Percentiles rank a stretch among this genome's conserved stretches.
phyloP scores from a whole-genome alignment of 1,140 invertebrate genomes.

The Procambarus virginalis region DNA sequence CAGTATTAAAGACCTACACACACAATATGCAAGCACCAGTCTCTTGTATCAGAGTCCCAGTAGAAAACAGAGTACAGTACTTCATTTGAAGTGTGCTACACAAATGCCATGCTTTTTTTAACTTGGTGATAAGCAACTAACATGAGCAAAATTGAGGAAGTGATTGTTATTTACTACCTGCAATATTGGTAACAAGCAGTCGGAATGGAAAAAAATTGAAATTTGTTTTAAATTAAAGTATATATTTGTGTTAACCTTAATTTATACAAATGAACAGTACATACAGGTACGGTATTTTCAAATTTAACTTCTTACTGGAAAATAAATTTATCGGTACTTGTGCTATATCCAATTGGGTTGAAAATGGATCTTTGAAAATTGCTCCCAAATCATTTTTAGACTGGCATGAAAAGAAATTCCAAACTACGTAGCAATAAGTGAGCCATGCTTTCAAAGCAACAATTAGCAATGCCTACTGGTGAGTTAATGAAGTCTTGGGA shows the following conservation, averaged over 20 bases:
- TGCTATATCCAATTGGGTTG: too few species aligned
- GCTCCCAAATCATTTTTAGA: not conserved
- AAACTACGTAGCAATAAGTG: not conserved
- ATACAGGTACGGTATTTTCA: too few species aligned
- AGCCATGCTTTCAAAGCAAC: slow-evolving; percentile 47
- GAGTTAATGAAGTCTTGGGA: slow-evolving; percentile 59
- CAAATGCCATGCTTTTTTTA: not conserved
- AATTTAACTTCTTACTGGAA: too few species aligned
- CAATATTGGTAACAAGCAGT: not conserved
- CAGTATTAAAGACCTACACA: too few species aligned
- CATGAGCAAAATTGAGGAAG: too few species aligned
- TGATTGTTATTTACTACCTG: not conserved
- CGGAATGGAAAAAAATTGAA: not conserved
- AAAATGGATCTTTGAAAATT: not conserved
- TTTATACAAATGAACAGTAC: too few species aligned
- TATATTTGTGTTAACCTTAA: too few species aligned
- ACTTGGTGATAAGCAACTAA: not conserved
- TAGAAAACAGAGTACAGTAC: too few species aligned
- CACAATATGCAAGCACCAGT: too few species aligned
- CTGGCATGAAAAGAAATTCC: not conserved
- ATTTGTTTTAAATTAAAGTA: too few species aligned
- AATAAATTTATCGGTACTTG: too few species aligned
- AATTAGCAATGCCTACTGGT: slow-evolving; percentile 63
- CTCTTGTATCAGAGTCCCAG: too few species aligned
- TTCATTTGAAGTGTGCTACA: not conserved